phyloP scores from a whole-genome alignment of 92 coral and sea anemone species.

The Bergia sp. region DNA sequence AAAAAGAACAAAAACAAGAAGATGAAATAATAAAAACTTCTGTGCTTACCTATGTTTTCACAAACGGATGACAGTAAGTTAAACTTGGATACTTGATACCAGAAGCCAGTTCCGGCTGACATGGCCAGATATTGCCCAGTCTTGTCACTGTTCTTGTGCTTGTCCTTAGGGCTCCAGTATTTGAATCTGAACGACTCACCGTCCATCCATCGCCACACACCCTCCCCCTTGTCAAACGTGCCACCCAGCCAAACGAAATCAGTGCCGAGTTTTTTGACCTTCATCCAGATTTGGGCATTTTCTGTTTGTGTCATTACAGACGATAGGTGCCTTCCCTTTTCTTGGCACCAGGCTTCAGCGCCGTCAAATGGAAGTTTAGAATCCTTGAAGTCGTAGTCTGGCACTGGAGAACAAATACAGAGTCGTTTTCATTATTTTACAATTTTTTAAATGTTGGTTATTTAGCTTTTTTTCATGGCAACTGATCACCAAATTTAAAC shows the following conservation, averaged over 20 bases:
- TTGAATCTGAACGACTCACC: neutral
- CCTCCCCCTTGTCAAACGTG: neutral
- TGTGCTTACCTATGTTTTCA: slow-evolving; percentile 22
- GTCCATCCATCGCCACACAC: slow-evolving; percentile 32
- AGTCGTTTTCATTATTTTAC: neutral
- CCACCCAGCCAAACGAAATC: slow-evolving; percentile 32
- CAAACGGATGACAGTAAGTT: slow-evolving; percentile 34
- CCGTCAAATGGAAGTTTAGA: slow-evolving; percentile 29
- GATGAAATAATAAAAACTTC: neutral
- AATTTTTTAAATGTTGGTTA: too few species aligned
- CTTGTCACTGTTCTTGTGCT: neutral
- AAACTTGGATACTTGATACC: slow-evolving; percentile 28
- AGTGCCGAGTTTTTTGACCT: slow-evolving; percentile 19
- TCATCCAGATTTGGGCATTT: slow-evolving; percentile 13
- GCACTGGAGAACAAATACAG: neutral
- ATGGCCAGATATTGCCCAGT: slow-evolving; percentile 11
- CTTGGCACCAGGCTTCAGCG: slow-evolving; percentile 29
- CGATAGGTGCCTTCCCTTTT: slow-evolving; percentile 8
- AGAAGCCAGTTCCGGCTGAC: slow-evolving; percentile 47
- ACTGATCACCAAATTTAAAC: too few species aligned
- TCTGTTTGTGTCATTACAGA: slow-evolving; percentile 34
- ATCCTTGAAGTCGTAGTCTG: neutral
- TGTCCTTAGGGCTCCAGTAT: slow-evolving; percentile 10
- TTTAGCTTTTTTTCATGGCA: too few species aligned
- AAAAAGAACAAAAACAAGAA: neutral